Evolutionary conservation across 2,888 invertebrate genomes (phyloP).

Genomic region (Ametastegia equiseti): DNA sequence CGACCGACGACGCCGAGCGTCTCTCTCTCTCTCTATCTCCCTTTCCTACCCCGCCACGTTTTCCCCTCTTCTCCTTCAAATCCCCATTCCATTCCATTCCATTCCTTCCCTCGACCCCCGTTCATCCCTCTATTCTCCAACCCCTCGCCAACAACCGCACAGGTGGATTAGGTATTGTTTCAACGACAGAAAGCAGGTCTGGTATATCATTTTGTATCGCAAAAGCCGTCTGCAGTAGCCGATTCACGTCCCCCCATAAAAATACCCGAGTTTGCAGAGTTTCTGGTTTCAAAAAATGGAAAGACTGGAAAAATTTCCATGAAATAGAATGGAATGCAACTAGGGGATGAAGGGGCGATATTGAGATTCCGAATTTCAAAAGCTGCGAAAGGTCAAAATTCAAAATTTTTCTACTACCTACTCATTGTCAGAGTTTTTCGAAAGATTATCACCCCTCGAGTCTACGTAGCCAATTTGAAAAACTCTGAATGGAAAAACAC

Average conservation of each 20-base stretch:
- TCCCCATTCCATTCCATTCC: slow-evolving; percentile 35
- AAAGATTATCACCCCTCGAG: no score
- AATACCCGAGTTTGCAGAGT: neutral
- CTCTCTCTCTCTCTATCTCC: slow-evolving; percentile 32
- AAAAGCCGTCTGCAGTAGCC: neutral
- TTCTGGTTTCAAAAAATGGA: no score
- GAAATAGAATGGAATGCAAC: no score
- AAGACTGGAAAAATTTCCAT: no score
- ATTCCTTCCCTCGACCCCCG: neutral
- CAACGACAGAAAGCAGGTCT: neutral
- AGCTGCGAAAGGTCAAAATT: no score
- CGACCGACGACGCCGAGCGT: slow-evolving; percentile 10
- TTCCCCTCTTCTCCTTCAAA: slow-evolving; percentile 44
- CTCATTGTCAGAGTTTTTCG: no score
- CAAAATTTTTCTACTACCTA: no score
- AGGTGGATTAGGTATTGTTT: slow-evolving; percentile 16
- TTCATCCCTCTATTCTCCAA: slow-evolving; percentile 8
- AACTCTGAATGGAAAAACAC: no score
- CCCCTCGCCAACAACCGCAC: neutral
- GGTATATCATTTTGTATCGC: neutral
- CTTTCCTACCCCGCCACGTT: slow-evolving; percentile 12
- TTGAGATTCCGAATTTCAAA: no score
- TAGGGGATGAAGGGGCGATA: no score
- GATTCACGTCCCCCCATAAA: no score
- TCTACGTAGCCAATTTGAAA: no score